Evolutionary conservation across 2,797 vertebrate species (phyloP), one percentile per base, ranked within the genome.

Genomic region (Paedocypris micromegethes): DNA sequence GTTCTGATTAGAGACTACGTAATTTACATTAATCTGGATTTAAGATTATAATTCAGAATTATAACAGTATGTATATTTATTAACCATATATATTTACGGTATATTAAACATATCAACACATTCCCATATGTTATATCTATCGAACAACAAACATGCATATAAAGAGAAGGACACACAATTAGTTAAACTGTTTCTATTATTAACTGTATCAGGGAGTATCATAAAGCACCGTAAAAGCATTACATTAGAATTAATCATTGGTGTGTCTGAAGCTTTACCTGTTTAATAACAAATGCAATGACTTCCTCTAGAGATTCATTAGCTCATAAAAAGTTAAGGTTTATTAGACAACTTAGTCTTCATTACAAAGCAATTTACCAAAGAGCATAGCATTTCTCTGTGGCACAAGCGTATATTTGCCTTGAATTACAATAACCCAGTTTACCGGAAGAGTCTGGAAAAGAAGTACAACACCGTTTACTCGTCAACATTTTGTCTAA

Each of bases 231-330:
- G 72, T 74, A 79, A 80, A 82, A 76, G 75, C 68, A 63, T 65
- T 73, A 78, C 67, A 63, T 42, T 57, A 9, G 79, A 82, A 86
- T 86, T 80, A 82, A 84, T 84, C 78, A 76, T 74, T 42, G 57
- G 59, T 62, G 72, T 58, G 64, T 82, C 82, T 80, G 78, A 80
- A 79, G 78, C 75, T 82, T 80, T 85, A 85, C 83, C 83, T 85
- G 78, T 87, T 88, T 87, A 86, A 88, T 85, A 88, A 85, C 75
- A 81, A 86, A 79, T 85, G 81, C 82, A 87, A 87, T 88, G 79
- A 76, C 81, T 81, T 84, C 80, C 77, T 79, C 76, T 61, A 45
- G 79, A 82, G 80, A 73, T 84, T 86, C 85, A 85, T 81, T 83
- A 82, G 75, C 79, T 73, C 75, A 78, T 76, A 82, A 83, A 83